Evolutionary conservation across 1,140 invertebrate species (phyloP), one percentile per base, ranked within the genome.

Genomic region (Pseudoatta argentina): DNA sequence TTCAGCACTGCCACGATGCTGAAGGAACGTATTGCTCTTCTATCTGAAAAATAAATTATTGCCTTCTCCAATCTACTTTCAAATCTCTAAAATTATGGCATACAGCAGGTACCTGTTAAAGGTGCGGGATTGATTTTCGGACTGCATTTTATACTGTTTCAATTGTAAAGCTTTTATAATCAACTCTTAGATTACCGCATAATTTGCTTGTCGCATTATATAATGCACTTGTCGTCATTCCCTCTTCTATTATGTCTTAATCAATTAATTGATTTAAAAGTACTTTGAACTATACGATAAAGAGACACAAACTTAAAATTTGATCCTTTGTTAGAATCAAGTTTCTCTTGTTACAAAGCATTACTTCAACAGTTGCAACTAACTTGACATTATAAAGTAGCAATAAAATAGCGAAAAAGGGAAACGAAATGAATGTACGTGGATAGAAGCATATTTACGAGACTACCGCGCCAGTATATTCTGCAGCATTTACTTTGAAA

Each of bases 401-500:
- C 14, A 73, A 83, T 83, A 83, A 61, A 83, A 83, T 18, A 2
- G 69, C 14, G 39, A 82, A 82, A 64, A 72, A 30, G 18, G 12
- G 14, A 82, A 73, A 53, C 18, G 12, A 73, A 73, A 73, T 82
- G 24, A 82, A 82, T 61, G 39, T 61, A 51, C 39, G 39, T 48
- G 64, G 16, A 61, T 72, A 44, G 67, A 73, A 61, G 39, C 16
- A n/a, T 30, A 61, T 73, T 83, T 83, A 83, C 69, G 39, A 73
- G 24, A 39, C 18, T 24, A 14, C 18, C 18, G 67, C 67, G 69
- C 24, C 55, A 61, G 24, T 83, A 67, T 73, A 57, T 75, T 75
- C 5, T 14, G 30, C 73, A 67, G 30, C 73, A 67, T 85, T 85
- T 64, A 78, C 16, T 24, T 78, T 48, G 51, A 85, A 78, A 85